Conservation (phyloP, 1,140 invertebrate species). For the Cydia splendana region DNA sequence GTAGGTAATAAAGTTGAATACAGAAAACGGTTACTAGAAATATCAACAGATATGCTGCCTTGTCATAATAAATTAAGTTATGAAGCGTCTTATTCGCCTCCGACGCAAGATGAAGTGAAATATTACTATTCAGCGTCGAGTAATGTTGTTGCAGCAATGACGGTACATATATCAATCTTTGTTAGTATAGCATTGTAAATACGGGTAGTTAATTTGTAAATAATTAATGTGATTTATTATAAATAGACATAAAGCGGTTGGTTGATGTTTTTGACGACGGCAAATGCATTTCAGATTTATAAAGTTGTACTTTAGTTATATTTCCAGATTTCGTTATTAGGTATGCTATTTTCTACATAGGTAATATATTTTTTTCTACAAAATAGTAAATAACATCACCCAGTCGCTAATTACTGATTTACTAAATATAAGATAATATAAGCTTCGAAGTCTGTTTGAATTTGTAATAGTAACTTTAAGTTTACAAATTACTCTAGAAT, state of each 20-base stretch:
- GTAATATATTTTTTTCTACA: neutral
- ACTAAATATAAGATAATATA: neutral
- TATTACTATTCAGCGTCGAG: constrained; percentile 48
- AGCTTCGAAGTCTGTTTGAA: neutral
- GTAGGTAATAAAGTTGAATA: constrained; percentile 61
- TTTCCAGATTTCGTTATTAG: neutral
- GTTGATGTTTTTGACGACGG: too few relatives aligned
- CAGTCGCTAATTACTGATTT: neutral
- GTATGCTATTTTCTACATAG: neutral
- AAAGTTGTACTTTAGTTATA: neutral
- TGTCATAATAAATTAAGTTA: constrained; percentile 82
- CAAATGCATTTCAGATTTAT: too few relatives aligned
- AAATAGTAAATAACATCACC: neutral
- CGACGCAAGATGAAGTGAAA: constrained; percentile 74
- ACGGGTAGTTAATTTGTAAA: constrained; percentile 21
- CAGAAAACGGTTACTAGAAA: constrained; percentile 79
- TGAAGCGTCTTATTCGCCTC: constrained; percentile 78
- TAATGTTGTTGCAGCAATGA: neutral
- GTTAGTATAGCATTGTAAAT: neutral
- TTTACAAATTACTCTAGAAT: neutral
- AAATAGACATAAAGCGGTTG: constrained; percentile 7
- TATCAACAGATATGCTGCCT: constrained; percentile 83
- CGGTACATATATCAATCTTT: neutral
- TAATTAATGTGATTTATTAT: constrained; percentile 37
- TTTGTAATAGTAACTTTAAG: neutral